phyloP scores from a whole-genome alignment of 2,888 invertebrate species.

The Pomacea canaliculata region DNA sequence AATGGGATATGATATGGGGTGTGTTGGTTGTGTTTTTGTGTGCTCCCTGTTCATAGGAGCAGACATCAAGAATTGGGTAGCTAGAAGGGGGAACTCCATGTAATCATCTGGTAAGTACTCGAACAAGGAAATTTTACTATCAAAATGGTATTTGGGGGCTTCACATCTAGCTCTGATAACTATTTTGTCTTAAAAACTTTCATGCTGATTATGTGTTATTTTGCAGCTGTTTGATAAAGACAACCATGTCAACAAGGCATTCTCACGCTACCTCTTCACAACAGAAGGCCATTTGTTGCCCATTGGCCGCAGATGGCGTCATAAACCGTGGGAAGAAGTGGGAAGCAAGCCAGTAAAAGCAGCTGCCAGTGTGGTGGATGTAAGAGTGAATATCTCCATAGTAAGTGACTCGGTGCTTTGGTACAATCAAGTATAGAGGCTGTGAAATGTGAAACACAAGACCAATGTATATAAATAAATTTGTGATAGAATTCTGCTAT shows the following conservation, averaged over 20 bases:
- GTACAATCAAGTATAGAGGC: not conserved
- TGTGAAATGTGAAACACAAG: not conserved
- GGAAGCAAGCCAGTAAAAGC: not conserved
- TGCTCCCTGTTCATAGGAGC: no score
- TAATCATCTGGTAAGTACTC: no score
- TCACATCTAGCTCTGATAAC: no score
- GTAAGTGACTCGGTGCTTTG: conserved; percentile 41
- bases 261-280: conserved; percentile 74
- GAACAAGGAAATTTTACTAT: no score
- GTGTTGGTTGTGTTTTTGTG: no score
- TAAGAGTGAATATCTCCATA: conserved; percentile 46
- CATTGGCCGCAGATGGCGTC: conserved; percentile 58
- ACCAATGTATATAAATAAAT: not conserved
- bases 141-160: no score
- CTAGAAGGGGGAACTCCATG: no score
- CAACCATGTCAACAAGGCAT: conserved; percentile 74
- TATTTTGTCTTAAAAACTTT: no score
- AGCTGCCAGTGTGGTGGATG: conserved; percentile 43
- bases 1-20: no score
- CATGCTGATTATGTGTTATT: not conserved
- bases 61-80: no score
- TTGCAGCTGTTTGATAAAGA: conserved; percentile 75
- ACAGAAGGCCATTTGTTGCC: conserved; percentile 77
- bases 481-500: no score
- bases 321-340: conserved; percentile 43